Percentiles rank a stretch among this genome's conserved stretches.
Evolutionary conservation across 2,888 invertebrate species (phyloP).

Genomic region (Sepiola atlantica): DNA sequence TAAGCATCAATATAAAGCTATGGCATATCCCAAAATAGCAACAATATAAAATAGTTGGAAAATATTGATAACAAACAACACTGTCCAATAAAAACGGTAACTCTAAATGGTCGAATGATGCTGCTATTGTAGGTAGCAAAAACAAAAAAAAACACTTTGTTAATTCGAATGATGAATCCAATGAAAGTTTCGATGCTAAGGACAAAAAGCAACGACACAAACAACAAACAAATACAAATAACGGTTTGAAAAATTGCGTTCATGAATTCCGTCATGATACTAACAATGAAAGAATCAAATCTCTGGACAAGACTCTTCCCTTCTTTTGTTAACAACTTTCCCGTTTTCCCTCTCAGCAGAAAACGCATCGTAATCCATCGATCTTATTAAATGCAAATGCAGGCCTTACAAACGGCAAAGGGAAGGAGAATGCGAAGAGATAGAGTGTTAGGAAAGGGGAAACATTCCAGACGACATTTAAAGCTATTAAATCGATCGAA

Average conservation of each 20-base stretch:
- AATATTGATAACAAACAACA: too few relatives aligned
- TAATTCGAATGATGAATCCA: neutral
- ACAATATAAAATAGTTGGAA: too few relatives aligned
- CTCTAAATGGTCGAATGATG: too few relatives aligned
- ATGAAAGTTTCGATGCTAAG: neutral
- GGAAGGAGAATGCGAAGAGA: neutral
- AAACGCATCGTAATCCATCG: neutral
- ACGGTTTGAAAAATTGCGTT: neutral
- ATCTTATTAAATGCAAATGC: neutral
- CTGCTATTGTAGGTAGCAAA: too few relatives aligned
- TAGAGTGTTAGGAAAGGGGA: neutral
- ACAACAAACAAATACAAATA: neutral
- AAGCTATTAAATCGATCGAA: neutral
- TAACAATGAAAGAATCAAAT: neutral
- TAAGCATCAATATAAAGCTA: too few relatives aligned
- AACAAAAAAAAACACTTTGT: too few relatives aligned
- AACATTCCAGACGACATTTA: slow-evolving; percentile 4
- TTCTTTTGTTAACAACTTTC: neutral
- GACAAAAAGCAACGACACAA: neutral
- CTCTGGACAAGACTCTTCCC: neutral
- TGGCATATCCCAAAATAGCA: too few relatives aligned
- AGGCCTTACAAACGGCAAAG: neutral
- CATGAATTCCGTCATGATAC: neutral
- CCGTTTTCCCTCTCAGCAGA: neutral
- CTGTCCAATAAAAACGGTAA: too few relatives aligned